Base-by-base conservation (phyloP, 2,888 invertebrate species). In the Cylindroiulus punctatus region DNA sequence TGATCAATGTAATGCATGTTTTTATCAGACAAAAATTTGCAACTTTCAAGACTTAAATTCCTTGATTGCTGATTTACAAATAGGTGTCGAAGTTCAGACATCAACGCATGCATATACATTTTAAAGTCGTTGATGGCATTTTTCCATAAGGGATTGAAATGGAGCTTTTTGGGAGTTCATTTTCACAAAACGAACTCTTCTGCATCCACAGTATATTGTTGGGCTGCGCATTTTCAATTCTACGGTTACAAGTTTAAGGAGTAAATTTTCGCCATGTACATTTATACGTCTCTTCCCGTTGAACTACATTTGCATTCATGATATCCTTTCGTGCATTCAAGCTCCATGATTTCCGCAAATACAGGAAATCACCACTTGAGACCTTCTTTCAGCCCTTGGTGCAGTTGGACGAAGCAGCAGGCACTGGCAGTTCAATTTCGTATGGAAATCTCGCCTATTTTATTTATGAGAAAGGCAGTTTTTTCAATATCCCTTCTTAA, bases 361-460 rank as follows among this genome's bases (percentile, higher is more conserved):
- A 65, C 65, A 65, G 65, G 65, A 65, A 65, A 65, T 65, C 65
- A 26, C 65, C 65, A 65, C 65, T 65, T 12, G 65, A 65, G 65
- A 65, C 65, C 65, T 65, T 65, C 26, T 26, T 65, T 65, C 65
- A 65, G 65, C 26, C 65, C 65, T 65, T 12, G 10, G 12, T 65
- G 65, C 65, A 65, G 65, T 65, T 65, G 65, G 65, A 65, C 65
- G 10, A 4, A n/a, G 26, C 12, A 8, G 65, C 65, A 65, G 5
- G 22, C 57, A 5, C 57, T 22, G 4, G 57, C 26, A 65, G 65
- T 65, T 65, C 65, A 65, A 65, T 65, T 65, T 65, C 65, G 65
- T 65, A 65, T 65, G 65, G 65, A 65, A 65, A 65, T 65, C 65
- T 65, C 65, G 65, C 65, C 65, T 65, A 65, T 65, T 65, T 65